Base-by-base conservation (phyloP, 2,888 invertebrate genomes). In the Boloria selene region DNA sequence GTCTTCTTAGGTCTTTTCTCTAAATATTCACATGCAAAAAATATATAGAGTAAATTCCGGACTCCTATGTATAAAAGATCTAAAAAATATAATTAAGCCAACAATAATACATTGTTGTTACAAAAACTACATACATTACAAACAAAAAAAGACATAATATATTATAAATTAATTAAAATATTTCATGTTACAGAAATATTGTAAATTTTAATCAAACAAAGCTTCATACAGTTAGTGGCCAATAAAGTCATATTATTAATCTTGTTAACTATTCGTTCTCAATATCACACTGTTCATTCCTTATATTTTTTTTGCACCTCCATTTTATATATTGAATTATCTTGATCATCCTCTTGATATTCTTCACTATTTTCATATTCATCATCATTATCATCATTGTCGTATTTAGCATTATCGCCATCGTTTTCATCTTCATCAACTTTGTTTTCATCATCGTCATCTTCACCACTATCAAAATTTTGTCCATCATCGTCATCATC, bases 171-270 rank as follows among this genome's bases (percentile, higher is more conserved):
- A 38, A 7, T 38, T 2, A 38, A 38, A 38, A 38, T 10, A 31
- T 31, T 10, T 38, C 31, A 38, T 38, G 31, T 38, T 3, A 3
- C 7, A 38, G 10, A 38, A 38, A 10, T 38, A 38, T 38, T 38
- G 31, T n/a, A 18, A 58, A n/a, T 52, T 52, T 49, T 42, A 26
- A 38, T 50, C 51, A 56, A 56, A 47, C 52, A 56, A 67, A 65
- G 53, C 53, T 49, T 54, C 44, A 14, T 44, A 18, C 45, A 68
- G 82, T 87, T 86, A 86, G 86, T 85, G 42, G 86, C 85, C 86
- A 85, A 86, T 86, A 76, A 76, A 70, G 65, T 70, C 68, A 56
- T 73, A 75, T 65, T 55, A 54, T 58, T 64, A 54, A 55, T 55
- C 60, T 61, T 54, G 64, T 67, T 70, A 65, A 65, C 26, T 50